phyloP scores from a whole-genome alignment of 2,113 vertebrate genomes.

The Athene cunicularia region DNA sequence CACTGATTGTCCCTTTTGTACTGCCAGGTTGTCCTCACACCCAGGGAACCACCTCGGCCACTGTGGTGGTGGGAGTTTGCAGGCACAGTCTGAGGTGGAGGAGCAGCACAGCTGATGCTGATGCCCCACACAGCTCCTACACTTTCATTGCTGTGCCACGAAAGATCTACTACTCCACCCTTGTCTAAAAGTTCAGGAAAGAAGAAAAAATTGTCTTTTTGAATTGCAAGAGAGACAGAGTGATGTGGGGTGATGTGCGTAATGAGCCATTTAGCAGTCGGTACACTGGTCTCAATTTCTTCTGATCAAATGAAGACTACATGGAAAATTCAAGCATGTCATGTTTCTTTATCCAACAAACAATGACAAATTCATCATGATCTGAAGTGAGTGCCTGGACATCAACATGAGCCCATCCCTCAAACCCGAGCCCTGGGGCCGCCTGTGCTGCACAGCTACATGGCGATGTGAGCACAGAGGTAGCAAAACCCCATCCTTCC shows the following conservation, averaged over 20 bases:
- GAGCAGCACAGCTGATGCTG: not conserved
- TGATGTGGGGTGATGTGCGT: not conserved
- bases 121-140: fast-evolving
- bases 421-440: not conserved
- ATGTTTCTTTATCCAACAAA: not conserved
- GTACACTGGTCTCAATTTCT: not conserved
- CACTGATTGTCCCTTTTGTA: not conserved
- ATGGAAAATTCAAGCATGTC: not conserved
- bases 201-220: not conserved
- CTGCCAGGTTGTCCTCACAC: not conserved
- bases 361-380: not conserved
- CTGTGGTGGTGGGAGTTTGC: not conserved
- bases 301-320: not conserved
- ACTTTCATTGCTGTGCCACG: not conserved
- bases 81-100: not conserved
- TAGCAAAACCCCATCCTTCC: not conserved
- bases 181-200: not conserved
- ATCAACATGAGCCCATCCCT: not conserved
- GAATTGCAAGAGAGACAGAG: not conserved
- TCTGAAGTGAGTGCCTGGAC: not conserved
- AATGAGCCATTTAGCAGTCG: not conserved
- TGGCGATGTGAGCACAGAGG: not conserved
- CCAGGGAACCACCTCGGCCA: fast-evolving
- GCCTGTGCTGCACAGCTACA: not conserved
- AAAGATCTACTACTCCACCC: not conserved